These are phyloP conservation scores for Bradypodion pumilum DNA, from an alignment of 2,797 vertebrate genomes.

Conservation along the genomic window DNA sequence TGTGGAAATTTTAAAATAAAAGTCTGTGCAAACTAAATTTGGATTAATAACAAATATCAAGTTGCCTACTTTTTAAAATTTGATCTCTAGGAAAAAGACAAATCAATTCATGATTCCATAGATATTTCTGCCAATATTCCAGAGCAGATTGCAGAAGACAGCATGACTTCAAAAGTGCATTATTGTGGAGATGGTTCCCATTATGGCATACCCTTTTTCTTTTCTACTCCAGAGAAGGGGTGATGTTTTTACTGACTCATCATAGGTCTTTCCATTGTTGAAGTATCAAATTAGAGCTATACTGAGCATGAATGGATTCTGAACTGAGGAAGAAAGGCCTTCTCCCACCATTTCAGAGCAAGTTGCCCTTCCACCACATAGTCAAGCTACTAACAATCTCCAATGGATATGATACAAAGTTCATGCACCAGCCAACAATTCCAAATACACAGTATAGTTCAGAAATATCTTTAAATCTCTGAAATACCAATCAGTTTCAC, in stretches of 20 bases:
- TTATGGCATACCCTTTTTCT: no score
- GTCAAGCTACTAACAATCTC: no score
- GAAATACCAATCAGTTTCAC: not conserved
- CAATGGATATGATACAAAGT: not conserved
- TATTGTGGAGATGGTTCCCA: no score
- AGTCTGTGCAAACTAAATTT: not conserved
- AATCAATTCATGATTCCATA: no score
- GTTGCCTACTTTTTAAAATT: not conserved
- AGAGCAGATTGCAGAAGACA: not conserved
- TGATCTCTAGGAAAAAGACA: not conserved
- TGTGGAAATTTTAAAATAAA: not conserved
- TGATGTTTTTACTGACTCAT: not conserved
- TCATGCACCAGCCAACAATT: not conserved
- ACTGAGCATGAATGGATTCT: no score
- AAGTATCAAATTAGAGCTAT: not conserved
- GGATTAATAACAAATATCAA: not conserved
- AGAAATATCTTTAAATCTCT: not conserved
- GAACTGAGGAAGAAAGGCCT: not conserved
- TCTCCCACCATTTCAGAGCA: not conserved
- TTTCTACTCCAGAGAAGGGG: no score
- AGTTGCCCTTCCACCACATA: not conserved
- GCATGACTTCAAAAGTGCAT: not conserved
- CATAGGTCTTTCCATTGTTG: not conserved
- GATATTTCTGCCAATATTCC: not conserved
- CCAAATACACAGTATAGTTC: not conserved